A percentile compares a stretch with the other conserved stretches of the same genome.
phyloP scores from a whole-genome alignment of 1,140 invertebrate genomes.

The Diabrotica virgifera region DNA sequence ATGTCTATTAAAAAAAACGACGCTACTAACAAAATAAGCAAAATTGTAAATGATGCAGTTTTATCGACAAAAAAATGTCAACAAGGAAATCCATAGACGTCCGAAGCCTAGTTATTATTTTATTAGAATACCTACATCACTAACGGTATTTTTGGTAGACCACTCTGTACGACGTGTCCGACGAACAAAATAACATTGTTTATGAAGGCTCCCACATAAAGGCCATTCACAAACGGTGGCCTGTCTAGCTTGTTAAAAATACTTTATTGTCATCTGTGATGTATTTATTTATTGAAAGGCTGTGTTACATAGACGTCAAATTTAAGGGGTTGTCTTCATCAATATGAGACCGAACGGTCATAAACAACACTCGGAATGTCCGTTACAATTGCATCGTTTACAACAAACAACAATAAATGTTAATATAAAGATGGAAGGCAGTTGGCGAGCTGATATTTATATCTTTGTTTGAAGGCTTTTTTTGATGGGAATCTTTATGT shows the following conservation, averaged over 20 bases:
- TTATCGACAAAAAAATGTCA: too few species aligned
- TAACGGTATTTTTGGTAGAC: too few species aligned
- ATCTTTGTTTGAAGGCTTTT: background rate
- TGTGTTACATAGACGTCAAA: conserved; percentile 26
- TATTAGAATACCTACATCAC: too few species aligned
- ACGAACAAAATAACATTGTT: background rate
- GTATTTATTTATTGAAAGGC: conserved; percentile 22
- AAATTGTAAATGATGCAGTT: too few species aligned
- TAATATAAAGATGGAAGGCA: conserved; percentile 2
- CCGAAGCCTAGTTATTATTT: too few species aligned
- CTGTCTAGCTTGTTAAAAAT: conserved; percentile 34
- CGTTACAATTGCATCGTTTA: background rate
- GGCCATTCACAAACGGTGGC: conserved; percentile 24
- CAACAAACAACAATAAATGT: conserved; percentile 3
- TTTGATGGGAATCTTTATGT: conserved; percentile 1
- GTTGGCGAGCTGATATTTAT: background rate
- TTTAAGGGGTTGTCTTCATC: conserved; percentile 24
- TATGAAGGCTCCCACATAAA: conserved; percentile 2
- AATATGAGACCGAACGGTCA: conserved; percentile 10
- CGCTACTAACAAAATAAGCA: too few species aligned
- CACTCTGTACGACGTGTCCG: too few species aligned
- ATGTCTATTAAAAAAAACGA: too few species aligned
- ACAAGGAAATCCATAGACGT: too few species aligned
- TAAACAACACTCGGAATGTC: conserved; percentile 15
- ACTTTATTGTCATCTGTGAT: conserved; percentile 27